Percentiles rank a stretch among this genome's conserved stretches.
phyloP scores from a whole-genome alignment of 2,888 invertebrate genomes.

The Nemotelus pantherinus region DNA sequence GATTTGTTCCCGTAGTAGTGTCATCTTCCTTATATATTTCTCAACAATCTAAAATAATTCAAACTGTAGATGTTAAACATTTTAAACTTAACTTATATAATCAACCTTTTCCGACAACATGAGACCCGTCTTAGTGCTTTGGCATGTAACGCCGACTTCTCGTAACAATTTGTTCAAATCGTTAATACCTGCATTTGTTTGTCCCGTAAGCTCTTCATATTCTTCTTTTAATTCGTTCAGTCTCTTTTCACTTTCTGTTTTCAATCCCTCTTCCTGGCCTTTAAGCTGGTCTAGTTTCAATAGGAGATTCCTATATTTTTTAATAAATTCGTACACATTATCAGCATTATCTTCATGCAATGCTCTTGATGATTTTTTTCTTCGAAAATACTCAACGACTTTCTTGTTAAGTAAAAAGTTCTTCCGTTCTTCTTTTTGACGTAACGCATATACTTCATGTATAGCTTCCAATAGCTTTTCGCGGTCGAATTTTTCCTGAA shows the following conservation, averaged over 20 bases:
- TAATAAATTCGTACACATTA: slow-evolving; percentile 35
- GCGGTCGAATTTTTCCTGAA: slow-evolving; percentile 31
- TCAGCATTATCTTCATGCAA: slow-evolving; percentile 53
- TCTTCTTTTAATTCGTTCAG: slow-evolving; percentile 37
- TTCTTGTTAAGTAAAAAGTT: slow-evolving; percentile 54
- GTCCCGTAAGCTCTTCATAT: background rate
- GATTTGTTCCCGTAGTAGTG: slow-evolving; percentile 55
- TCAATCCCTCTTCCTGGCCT: slow-evolving; percentile 41
- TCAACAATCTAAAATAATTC: slow-evolving; percentile 46
- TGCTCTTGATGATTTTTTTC: slow-evolving; percentile 54
- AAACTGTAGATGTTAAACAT: background rate
- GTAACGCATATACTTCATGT: slow-evolving; percentile 15
- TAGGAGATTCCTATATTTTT: slow-evolving; percentile 51
- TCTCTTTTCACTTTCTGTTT: slow-evolving; percentile 31
- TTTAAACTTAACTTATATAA: background rate
- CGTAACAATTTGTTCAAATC: slow-evolving; percentile 51
- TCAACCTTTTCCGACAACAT: slow-evolving; percentile 23
- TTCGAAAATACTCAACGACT: slow-evolving; percentile 56
- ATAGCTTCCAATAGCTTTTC: slow-evolving; percentile 27
- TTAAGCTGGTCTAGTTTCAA: slow-evolving; percentile 52
- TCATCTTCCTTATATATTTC: slow-evolving; percentile 52
- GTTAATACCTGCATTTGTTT: slow-evolving; percentile 43
- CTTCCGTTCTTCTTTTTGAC: slow-evolving; percentile 28
- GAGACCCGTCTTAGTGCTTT: slow-evolving; percentile 40
- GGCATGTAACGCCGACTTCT: background rate